Percentiles rank a stretch among this genome's conserved stretches.
Evolutionary conservation across 2,113 vertebrate species (phyloP).

Genomic region (Caretta caretta): DNA sequence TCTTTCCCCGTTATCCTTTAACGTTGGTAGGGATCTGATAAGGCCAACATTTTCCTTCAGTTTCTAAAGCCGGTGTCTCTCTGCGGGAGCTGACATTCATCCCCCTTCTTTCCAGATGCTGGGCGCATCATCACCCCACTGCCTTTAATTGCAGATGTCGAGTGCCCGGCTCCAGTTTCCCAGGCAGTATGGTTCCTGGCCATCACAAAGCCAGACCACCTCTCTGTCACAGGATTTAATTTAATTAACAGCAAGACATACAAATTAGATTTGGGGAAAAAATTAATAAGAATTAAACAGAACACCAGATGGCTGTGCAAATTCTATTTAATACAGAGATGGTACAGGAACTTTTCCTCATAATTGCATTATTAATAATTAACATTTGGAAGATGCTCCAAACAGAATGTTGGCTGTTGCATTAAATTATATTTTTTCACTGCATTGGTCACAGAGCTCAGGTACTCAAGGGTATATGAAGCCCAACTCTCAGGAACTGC

Average conservation of each 20-base stretch:
- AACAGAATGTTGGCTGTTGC: constrained; percentile 57
- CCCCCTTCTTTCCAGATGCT: neutral
- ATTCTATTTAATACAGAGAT: constrained; percentile 78
- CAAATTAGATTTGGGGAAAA: constrained; percentile 43
- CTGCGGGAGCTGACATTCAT: neutral
- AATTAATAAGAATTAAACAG: constrained; percentile 63
- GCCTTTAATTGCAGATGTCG: constrained; percentile 13
- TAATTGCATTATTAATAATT: constrained; percentile 81
- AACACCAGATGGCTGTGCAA: constrained; percentile 80
- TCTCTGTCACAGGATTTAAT: constrained; percentile 34
- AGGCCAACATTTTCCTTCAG: neutral
- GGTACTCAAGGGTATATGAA: neutral
- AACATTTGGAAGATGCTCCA: constrained; percentile 76
- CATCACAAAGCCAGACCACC: neutral
- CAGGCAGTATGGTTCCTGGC: neutral
- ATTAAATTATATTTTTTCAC: constrained; percentile 74
- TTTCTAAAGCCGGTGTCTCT: neutral
- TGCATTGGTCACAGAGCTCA: neutral
- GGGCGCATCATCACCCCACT: neutral
- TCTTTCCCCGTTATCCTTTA: neutral
- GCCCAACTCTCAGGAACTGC: neutral
- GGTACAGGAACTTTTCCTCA: constrained; percentile 74
- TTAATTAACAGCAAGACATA: constrained; percentile 58
- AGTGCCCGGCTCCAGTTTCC: neutral
- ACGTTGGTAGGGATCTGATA: neutral